Evolutionary conservation across 2,113 vertebrate species (phyloP).

Genomic region (Trichechus manatus): DNA sequence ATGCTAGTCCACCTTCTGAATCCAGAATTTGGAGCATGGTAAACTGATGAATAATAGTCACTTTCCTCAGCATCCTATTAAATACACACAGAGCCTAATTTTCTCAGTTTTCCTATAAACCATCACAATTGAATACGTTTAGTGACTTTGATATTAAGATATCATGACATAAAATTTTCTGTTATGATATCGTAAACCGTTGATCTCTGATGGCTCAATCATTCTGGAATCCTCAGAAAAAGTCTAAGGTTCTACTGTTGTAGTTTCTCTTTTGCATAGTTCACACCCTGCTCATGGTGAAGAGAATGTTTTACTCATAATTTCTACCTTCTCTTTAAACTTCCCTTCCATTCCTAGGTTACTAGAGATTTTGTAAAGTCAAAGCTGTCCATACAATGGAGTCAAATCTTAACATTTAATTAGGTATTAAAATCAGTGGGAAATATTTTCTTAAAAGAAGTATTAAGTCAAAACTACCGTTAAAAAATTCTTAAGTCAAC

Average conservation of each 20-base stretch:
- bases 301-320: background rate
- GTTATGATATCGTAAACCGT: background rate
- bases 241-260: background rate
- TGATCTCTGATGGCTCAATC: background rate
- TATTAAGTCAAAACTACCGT: background rate
- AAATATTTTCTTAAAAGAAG: background rate
- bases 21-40: background rate
- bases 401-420: background rate
- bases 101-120: background rate
- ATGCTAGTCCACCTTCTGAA: background rate
- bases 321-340: background rate
- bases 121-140: background rate
- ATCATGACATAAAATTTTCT: background rate
- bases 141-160: slow-evolving; percentile 1
- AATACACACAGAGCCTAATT: background rate
- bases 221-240: slow-evolving; percentile 21
- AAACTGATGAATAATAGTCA: slow-evolving; percentile 6
- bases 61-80: background rate
- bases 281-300: background rate
- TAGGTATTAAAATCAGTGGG: background rate
- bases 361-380: slow-evolving; percentile 11
- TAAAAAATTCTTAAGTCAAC: slow-evolving; percentile 12
- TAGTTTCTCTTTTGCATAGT: background rate
- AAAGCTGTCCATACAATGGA: background rate
- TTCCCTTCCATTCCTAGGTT: background rate